Base-by-base conservation (phyloP, 1,140 invertebrate genomes). In the Drosophila obscura region DNA sequence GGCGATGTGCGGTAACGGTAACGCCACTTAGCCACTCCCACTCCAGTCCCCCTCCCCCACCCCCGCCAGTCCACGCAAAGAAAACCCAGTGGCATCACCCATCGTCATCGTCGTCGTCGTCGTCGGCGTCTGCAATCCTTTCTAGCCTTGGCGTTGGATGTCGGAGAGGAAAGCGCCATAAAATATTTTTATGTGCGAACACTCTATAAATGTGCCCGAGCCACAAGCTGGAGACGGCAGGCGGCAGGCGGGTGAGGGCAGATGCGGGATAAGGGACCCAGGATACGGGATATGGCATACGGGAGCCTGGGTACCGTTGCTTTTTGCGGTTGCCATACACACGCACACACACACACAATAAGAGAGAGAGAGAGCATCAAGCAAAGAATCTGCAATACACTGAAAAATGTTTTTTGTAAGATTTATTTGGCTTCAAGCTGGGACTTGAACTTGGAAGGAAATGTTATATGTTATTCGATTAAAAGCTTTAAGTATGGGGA, bases 131-230 rank as follows among this genome's bases (percentile, higher is more conserved):
- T 87, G 83, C 83, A 87, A 87, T 87, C 83, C 83, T 87, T 87
- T 88, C 75, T 51, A 67, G 58, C 73, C 66, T 56, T 48, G 16
- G 44, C 46, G 58, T 44, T 39, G 35, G 35, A 58, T 46, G 63
- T 81, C 78, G 73, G 22, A 81, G 78, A 81, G 78, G 52, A 60
- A 76, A 74, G 69, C 63, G 81, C 87, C 77, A 91, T 91, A 91
- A 91, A 91, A 90, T 91, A 91, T 90, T 90, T 90, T 90, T 90
- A 90, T 90, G 87, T 90, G 88, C 87, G 84, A 88, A 83, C 79
- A 88, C 83, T 89, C 83, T 80, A 88, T 88, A 88, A 88, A 88
- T 88, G 84, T 74, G 75, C 62, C 69, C 43, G 58, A 68, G 61
- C 49, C 50, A n/a, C 24, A 31, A 39, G 68, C 35, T 28, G 28